phyloP scores from a whole-genome alignment of 1,140 invertebrate species.

The Xylocopa sonorina region DNA sequence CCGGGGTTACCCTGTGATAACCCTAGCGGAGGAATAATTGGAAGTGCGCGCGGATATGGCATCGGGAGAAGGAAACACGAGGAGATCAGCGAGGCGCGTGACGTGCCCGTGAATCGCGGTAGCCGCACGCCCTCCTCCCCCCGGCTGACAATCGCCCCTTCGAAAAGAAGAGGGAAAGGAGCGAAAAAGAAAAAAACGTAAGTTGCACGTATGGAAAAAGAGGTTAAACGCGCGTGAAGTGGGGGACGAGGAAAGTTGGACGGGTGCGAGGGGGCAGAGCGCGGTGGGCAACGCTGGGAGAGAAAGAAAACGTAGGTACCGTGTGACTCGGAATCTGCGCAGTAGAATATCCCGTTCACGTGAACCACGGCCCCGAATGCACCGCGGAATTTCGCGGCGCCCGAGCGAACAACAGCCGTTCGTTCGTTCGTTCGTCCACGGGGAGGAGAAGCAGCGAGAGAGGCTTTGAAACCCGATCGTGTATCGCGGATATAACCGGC shows the following conservation, averaged over 20 bases:
- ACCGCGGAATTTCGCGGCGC: constrained; percentile 41
- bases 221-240: constrained; percentile 13
- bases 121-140: too few relatives aligned
- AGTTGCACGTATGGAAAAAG: constrained; percentile 32
- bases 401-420: neutral
- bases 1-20: constrained; percentile 44
- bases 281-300: constrained; percentile 27
- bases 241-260: constrained; percentile 51
- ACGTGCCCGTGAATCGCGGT: too few relatives aligned
- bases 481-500: neutral
- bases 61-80: constrained; percentile 1
- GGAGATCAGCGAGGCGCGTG: too few relatives aligned
- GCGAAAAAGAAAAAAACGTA: constrained; percentile 39
- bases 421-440: too few relatives aligned
- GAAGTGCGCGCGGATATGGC: constrained; percentile 4
- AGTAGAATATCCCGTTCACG: constrained; percentile 59
- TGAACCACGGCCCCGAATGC: constrained; percentile 46
- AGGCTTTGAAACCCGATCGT: constrained; percentile 14
- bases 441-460: constrained; percentile 14
- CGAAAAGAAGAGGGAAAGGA: neutral
- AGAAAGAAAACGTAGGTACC: constrained; percentile 53
- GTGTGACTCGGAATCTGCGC: constrained; percentile 68
- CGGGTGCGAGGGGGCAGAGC: constrained; percentile 33
- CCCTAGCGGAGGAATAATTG: constrained; percentile 33
- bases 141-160: too few relatives aligned